Base-by-base conservation (phyloP, 2,888 invertebrate genomes). In the Synergus umbraculus region DNA sequence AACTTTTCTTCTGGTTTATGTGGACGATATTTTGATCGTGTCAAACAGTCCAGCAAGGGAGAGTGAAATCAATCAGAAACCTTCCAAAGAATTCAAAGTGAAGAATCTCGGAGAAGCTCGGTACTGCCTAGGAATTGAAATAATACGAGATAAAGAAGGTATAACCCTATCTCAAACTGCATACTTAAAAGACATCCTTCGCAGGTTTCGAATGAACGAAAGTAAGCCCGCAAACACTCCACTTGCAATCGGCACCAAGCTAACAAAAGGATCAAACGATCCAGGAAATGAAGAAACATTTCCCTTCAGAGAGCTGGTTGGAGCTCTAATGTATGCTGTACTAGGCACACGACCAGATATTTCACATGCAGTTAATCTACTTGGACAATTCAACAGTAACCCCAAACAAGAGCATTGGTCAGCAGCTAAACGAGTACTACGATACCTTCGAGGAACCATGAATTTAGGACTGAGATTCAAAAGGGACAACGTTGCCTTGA, bases 211-310 rank as follows among this genome's bases (percentile, higher is more conserved):
- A n/a, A n/a, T 41, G 77, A 54, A 18, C 83, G 60, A 80, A 77
- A 63, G 84, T 86, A 18, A 63, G 10, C 58, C 9, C 82, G 83
- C 65, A 44, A 69, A 12, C 64, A 81, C 44, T 67, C 66, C 22
- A 58, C 43, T 29, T 65, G 84, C 43, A 22, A n/a, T 15, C 7
- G 7, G 10, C 10, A 49, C 49, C 2, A 15, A 15, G 13, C 3
- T 46, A 13, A 46, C 46, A 12, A 46, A 46, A 58, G 44, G 44
- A 73, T 15, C n/a, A 82, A 46, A 83, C 78, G 64, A 18, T 76
- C 13, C 13, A 43, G 63, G 29, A 22, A 4, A 22, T 29, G n/a
- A n/a, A n/a, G 29, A 64, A 29, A 29, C 63, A 13, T 64, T 64
- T 37, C 37, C 29, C 22, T 64, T 64, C 29, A 22, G 63, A 64